These are phyloP conservation scores for Gopherus flavomarginatus DNA, from an alignment of 2,113 vertebrate species.

Conservation along the genomic window DNA sequence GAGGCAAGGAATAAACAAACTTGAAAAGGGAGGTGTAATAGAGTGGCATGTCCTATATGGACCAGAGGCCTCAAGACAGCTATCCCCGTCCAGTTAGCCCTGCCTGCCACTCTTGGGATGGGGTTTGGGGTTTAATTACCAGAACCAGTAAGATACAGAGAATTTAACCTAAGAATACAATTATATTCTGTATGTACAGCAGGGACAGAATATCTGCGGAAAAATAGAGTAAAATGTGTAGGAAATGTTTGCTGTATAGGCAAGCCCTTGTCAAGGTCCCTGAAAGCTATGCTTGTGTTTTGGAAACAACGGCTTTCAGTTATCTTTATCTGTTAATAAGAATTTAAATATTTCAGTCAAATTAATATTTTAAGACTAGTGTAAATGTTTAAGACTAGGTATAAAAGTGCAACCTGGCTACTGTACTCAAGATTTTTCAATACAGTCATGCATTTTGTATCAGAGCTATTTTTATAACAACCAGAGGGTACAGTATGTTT, in stretches of 20 bases:
- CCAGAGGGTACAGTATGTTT: slow-evolving; percentile 41
- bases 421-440: neutral
- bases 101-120: no score
- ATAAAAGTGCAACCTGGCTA: neutral
- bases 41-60: no score
- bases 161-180: neutral
- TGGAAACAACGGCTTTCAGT: neutral
- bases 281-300: neutral
- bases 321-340: neutral
- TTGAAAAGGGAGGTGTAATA: neutral
- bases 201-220: neutral
- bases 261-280: neutral
- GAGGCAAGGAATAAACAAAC: neutral
- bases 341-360: neutral
- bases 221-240: neutral
- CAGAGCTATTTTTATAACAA: slow-evolving; percentile 47
- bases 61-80: no score
- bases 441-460: neutral
- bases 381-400: neutral
- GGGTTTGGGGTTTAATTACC: no score
- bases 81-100: no score
- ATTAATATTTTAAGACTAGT: neutral
- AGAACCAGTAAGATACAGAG: no score
- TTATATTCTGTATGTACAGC: neutral
- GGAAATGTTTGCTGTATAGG: neutral